These are phyloP conservation scores for Anthopleura sola DNA, from an alignment of 64 coral and sea anemone species.

Conservation along the genomic window DNA sequence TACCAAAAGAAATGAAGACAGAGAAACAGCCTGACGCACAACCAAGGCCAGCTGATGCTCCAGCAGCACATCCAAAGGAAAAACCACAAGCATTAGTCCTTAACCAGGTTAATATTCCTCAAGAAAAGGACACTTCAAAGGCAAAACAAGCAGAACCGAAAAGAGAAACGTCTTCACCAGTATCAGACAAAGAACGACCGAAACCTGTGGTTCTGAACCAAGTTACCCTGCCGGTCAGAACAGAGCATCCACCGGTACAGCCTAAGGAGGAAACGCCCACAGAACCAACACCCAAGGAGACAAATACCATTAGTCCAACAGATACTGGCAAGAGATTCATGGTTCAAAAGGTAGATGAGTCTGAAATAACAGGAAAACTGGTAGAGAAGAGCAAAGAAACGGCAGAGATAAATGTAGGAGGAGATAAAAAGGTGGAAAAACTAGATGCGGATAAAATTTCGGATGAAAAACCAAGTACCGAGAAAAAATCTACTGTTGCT, in stretches of 20 bases:
- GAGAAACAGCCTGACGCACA: background rate
- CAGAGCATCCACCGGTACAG: background rate
- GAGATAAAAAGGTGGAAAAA: background rate
- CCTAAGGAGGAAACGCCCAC: background rate
- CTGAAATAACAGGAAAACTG: background rate
- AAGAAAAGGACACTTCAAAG: background rate
- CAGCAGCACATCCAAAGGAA: background rate
- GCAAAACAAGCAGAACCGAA: background rate
- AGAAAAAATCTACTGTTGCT: background rate
- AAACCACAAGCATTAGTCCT: slow-evolving; percentile 31
- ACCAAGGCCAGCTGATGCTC: background rate
- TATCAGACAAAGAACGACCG: background rate
- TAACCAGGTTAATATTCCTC: slow-evolving; percentile 40
- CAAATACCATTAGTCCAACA: background rate
- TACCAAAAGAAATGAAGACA: background rate
- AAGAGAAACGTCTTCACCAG: background rate
- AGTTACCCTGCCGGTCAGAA: slow-evolving; percentile 5
- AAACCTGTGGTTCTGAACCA: slow-evolving; percentile 51
- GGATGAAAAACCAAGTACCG: background rate
- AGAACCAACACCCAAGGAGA: background rate
- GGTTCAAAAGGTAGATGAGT: slow-evolving; percentile 24
- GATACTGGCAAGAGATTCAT: background rate
- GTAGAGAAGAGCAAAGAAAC: background rate
- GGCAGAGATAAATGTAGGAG: background rate
- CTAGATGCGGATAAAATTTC: background rate